Evolutionary conservation across 2,797 vertebrate species (phyloP), one percentile per base, ranked within the genome.

Genomic region (Tokudaia tokunoshimensis): DNA sequence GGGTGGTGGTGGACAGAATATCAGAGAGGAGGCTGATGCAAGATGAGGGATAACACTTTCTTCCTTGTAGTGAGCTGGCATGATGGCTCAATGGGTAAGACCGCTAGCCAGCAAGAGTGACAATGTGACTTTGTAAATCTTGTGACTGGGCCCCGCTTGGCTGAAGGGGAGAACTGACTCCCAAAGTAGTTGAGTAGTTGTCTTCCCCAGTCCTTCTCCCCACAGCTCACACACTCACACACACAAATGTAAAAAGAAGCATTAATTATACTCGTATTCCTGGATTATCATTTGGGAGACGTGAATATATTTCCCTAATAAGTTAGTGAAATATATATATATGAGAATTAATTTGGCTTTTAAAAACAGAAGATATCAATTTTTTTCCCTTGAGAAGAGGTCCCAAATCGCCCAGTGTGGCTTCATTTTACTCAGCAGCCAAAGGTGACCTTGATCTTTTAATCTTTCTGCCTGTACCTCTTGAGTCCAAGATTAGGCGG

Each of bases 261-360:
- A 41, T 6, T 59, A 41, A 7, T 12, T 41, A 57, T 37, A 72
- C 13, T 13, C 0, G 0, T 3, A 75, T 59, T 7, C 50, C 63
- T 37, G 3, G 44, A 74, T 75, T 89, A 75, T 74, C 52, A 84
- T 44, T 59, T 72, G 11, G 44, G 34, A 72, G 91, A 89, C 72
- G 6, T 34, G 24, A 88, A 37, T n/a, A 22, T 78, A 37, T 92
- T 89, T 26, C 50, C 44, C 29, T 89, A 20, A 65, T 55, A 89
- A 80, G 19, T 63, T 94, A 85, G 80, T 24, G 1, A 94, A 92
- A 91, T 85, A 85, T 90, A 83, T 90, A 83, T 81, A 88, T 31
- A 83, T 1, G 29, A 88, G n/a, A 93, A 78, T 65, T 65, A 44
- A 86, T 7, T 86, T 55, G 3, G 0, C 29, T 85, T 63, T 59